phyloP scores from a whole-genome alignment of 1,140 invertebrate species.

The Drosophila dunni region DNA sequence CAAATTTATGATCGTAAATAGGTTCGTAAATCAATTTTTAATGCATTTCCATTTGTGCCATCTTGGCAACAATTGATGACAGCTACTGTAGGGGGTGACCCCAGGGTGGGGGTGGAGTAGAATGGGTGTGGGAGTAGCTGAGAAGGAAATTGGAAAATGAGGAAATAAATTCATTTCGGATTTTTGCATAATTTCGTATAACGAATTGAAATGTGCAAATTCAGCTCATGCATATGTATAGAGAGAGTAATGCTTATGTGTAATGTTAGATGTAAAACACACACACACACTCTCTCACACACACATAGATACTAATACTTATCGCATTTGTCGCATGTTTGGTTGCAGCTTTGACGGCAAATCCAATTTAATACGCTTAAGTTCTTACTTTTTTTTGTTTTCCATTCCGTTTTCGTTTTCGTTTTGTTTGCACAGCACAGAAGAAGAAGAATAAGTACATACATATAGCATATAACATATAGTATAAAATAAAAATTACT shows the following conservation, averaged over 20 bases:
- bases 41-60: conserved; percentile 76
- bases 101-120: neutral
- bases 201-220: conserved; percentile 20
- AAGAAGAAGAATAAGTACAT: conserved; percentile 11
- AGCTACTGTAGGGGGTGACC: conserved; percentile 21
- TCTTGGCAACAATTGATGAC: conserved; percentile 63
- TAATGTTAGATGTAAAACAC: conserved; percentile 31
- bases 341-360: conserved; percentile 75
- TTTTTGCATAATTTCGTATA: conserved; percentile 26
- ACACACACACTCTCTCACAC: conserved; percentile 1
- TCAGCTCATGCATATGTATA: conserved; percentile 33
- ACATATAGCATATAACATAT: neutral
- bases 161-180: conserved; percentile 8
- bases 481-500: conserved; percentile 22
- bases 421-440: conserved; percentile 39
- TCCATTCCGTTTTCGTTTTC: too few relatives aligned
- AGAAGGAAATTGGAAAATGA: neutral
- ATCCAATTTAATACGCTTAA: conserved; percentile 82
- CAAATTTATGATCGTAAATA: conserved; percentile 80
- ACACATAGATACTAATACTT: conserved; percentile 35
- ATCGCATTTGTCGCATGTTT: conserved; percentile 73
- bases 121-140: neutral
- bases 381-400: conserved; percentile 72
- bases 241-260: conserved; percentile 7
- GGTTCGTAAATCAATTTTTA: conserved; percentile 78